Evolutionary conservation across 1,140 invertebrate genomes (phyloP), one percentile per base, ranked within the genome.

Genomic region (Ectropis grisescens): DNA sequence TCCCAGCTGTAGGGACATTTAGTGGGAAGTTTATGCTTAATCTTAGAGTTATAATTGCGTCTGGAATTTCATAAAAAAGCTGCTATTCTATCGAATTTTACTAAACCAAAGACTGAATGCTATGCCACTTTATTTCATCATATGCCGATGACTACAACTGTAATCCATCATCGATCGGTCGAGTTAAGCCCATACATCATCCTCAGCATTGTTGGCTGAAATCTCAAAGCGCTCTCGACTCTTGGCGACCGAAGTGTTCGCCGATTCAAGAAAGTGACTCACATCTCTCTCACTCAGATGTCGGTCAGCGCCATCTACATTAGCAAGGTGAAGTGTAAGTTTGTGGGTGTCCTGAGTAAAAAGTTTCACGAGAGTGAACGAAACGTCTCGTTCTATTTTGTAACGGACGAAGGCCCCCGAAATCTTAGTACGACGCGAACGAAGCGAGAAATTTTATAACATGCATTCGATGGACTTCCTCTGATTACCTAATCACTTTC

Each of bases 341-440:
- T 59, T 57, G 75, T 78, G 58, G 70, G 70, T 62, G 72, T 61
- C 55, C 50, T 58, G 53, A 64, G 66, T 71, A 66, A 66, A 59
- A 66, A 69, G 65, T 66, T 76, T 72, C 71, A 67, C 56, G 57
- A 74, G 62, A 69, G 58, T 66, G 65, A 68, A 71, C 60, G 67
- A 69, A 72, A 69, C 70, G 68, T 69, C 59, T 58, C 58, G 49
- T 33, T 57, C 72, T 81, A 81, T 81, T 81, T 56, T 61, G 72
- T 70, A 67, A 54, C 40, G 24, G 37, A 32, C 57, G 68, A 74
- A 75, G 72, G 72, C 71, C 71, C 62, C 68, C 36, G 53, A 45
- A 45, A 57, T 58, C 44, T 41, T 45, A 32, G 39, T 37, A 50
- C 39, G 36, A 37, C 24, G 23, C 6, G 4, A 2, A 33, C 46